A percentile compares a stretch with the other conserved stretches of the same genome.
phyloP scores from a whole-genome alignment of 30 jellyfish, hydroid and myxozoan genomes.

The Hydractinia symbiolongicarpus region DNA sequence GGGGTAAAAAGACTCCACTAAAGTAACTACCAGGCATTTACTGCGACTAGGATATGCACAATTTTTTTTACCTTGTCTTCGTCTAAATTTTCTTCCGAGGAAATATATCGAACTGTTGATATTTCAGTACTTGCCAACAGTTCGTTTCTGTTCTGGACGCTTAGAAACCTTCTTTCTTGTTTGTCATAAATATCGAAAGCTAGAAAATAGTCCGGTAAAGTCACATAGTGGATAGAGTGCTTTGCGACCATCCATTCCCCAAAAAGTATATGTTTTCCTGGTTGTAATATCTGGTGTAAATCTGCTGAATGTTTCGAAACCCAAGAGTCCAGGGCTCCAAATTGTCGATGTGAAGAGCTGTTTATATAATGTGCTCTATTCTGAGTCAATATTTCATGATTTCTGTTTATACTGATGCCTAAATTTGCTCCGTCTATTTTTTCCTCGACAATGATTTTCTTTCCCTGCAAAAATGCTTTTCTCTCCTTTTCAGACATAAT shows the following conservation, averaged over 20 bases:
- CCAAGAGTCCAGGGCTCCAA: conserved; percentile 66
- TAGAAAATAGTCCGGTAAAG: conserved; percentile 50
- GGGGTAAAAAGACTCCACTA: not conserved
- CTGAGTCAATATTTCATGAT: conserved; percentile 47
- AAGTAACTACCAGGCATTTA: not conserved
- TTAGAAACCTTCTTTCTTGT: conserved; percentile 20
- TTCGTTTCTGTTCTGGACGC: conserved; percentile 37
- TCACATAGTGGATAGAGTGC: conserved; percentile 66
- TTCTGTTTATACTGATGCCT: conserved; percentile 53
- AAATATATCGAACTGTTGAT: conserved; percentile 43
- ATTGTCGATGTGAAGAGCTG: conserved; percentile 64
- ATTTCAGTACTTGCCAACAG: conserved; percentile 47
- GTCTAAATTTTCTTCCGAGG: conserved; percentile 21
- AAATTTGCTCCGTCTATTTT: conserved; percentile 90
- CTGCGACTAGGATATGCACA: too few relatives aligned
- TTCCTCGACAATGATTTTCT: conserved; percentile 54
- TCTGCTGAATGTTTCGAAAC: conserved; percentile 27
- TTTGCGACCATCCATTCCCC: conserved; percentile 92
- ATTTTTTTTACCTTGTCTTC: too few relatives aligned
- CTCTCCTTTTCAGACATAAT: conserved; percentile 67
- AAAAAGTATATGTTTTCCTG: conserved; percentile 44
- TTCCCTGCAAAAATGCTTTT: conserved; percentile 34
- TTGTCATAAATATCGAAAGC: conserved; percentile 75
- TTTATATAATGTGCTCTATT: conserved; percentile 73
- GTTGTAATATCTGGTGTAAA: conserved; percentile 31